These are phyloP conservation scores for Cyclura pinguis DNA, from an alignment of 2,797 vertebrate genomes.

Conservation along the genomic window DNA sequence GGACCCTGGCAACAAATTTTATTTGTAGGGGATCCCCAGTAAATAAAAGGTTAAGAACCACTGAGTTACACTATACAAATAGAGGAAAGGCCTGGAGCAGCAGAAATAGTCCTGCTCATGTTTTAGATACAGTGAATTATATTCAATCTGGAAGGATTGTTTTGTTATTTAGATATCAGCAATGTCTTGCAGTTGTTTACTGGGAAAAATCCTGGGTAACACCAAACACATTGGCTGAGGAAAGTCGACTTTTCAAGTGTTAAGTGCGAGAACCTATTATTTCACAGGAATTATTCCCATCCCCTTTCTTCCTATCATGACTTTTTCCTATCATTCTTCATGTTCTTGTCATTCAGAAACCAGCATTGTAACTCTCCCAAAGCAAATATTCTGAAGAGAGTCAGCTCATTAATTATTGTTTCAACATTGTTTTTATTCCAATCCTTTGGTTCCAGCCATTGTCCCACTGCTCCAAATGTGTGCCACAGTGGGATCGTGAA, in stretches of 20 bases:
- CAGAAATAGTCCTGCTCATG: slow-evolving; percentile 53
- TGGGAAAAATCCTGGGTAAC: slow-evolving; percentile 61
- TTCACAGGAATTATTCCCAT: slow-evolving; percentile 29
- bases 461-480: slow-evolving; percentile 55
- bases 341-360: slow-evolving; percentile 62
- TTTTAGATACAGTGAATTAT: slow-evolving; percentile 74
- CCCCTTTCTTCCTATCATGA: slow-evolving; percentile 36
- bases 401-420: slow-evolving; percentile 78
- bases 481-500: slow-evolving; percentile 66
- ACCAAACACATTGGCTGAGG: slow-evolving; percentile 58
- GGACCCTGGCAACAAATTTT: no score
- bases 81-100: neutral
- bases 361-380: slow-evolving; percentile 67
- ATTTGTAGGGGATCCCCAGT: no score
- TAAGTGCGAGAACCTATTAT: slow-evolving; percentile 48
- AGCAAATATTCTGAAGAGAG: slow-evolving; percentile 70
- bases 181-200: slow-evolving; percentile 74
- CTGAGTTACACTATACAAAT: neutral
- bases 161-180: slow-evolving; percentile 70
- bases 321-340: slow-evolving; percentile 60
- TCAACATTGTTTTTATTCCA: slow-evolving; percentile 69
- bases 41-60: no score
- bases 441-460: slow-evolving; percentile 70
- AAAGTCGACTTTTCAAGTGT: slow-evolving; percentile 63
- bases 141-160: slow-evolving; percentile 70